Conservation (phyloP, 1,140 invertebrate genomes). For the Penaeus japonicus region DNA sequence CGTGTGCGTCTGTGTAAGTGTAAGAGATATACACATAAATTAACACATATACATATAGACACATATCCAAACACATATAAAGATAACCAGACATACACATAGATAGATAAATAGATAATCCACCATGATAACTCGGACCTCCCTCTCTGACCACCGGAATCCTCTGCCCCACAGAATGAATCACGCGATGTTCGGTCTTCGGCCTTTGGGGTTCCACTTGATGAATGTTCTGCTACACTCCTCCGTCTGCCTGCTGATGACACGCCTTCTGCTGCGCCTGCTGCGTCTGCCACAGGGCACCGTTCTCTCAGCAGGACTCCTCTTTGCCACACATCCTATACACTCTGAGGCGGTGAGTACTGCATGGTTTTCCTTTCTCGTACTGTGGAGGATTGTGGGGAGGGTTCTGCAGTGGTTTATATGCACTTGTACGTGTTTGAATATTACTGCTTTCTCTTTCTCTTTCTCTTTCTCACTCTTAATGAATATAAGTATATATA, state of each 20-base stretch:
- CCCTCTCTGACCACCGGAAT: neutral
- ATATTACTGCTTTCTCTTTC: neutral
- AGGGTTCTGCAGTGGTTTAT: no score
- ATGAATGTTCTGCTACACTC: conserved; percentile 76
- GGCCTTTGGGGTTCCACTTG: conserved; percentile 76
- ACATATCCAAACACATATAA: no score
- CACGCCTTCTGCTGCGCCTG: conserved; percentile 63
- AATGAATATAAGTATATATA: neutral
- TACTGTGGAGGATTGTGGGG: neutral
- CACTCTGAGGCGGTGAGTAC: conserved; percentile 39
- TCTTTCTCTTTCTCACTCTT: neutral
- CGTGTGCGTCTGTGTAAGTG: no score
- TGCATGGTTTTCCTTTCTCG: no score
- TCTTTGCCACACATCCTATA: conserved; percentile 46
- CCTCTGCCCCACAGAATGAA: conserved; percentile 63
- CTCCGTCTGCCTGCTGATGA: conserved; percentile 69
- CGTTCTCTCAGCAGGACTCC: conserved; percentile 71
- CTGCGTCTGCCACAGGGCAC: conserved; percentile 61
- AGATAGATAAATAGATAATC: no score
- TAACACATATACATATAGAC: no score
- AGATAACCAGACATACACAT: no score
- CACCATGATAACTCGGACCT: no score
- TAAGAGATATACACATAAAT: no score
- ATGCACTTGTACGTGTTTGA: neutral
- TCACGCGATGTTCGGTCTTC: conserved; percentile 70